Evolutionary conservation across 1,140 invertebrate genomes (phyloP).

Genomic region (Prorops nasuta): DNA sequence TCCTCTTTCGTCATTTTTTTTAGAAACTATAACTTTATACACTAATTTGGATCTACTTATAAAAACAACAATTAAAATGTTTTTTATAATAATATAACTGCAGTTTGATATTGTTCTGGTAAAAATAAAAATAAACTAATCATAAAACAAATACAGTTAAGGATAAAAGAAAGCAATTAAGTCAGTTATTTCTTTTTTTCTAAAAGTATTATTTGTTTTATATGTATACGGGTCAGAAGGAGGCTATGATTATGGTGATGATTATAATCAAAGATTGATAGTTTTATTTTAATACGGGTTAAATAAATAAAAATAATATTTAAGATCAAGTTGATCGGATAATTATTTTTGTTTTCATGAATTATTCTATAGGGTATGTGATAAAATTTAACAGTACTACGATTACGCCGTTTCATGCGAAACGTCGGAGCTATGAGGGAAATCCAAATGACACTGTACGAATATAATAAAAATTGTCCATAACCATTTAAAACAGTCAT

Average conservation of each 20-base stretch:
- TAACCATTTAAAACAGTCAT: conserved; percentile 26
- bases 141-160: not conserved
- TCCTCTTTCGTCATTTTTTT: conserved; percentile 51
- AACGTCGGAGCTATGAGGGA: conserved; percentile 13
- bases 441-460: conserved; percentile 17
- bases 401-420: conserved; percentile 26
- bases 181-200: too few species aligned
- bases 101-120: too few species aligned
- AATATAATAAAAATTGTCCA: conserved; percentile 23
- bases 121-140: too few species aligned
- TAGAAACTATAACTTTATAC: conserved; percentile 16
- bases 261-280: too few species aligned
- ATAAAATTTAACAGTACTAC: conserved; percentile 43
- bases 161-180: not conserved
- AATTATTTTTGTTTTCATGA: conserved; percentile 21
- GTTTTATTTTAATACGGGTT: conserved; percentile 7
- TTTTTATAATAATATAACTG: too few species aligned
- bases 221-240: too few species aligned
- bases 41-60: not conserved
- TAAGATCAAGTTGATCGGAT: conserved; percentile 9
- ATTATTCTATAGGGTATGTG: conserved; percentile 49
- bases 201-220: too few species aligned
- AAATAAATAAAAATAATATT: conserved; percentile 14
- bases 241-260: too few species aligned
- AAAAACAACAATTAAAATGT: too few species aligned